These are phyloP conservation scores for Monodelphis domestica DNA, from an alignment of 2,797 vertebrate species.

Conservation along the genomic window DNA sequence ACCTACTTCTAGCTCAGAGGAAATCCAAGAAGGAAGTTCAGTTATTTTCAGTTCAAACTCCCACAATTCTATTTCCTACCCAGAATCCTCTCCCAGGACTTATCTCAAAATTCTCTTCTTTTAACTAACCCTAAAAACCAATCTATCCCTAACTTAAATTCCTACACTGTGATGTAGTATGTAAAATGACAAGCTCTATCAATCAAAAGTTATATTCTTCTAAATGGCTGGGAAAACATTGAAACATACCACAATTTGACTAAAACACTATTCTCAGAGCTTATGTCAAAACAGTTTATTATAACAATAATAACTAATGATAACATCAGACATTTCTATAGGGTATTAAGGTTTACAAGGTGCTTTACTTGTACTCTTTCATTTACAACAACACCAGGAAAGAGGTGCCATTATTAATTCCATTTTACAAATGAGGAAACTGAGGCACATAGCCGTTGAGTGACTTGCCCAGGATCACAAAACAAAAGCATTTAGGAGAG, in stretches of 20 bases:
- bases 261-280: neutral
- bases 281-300: neutral
- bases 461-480: neutral
- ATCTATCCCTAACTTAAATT: too few species aligned
- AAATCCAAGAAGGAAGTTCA: too few species aligned
- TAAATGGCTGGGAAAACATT: neutral
- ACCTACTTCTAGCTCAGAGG: too few species aligned
- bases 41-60: too few species aligned
- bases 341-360: neutral
- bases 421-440: neutral
- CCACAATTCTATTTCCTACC: too few species aligned
- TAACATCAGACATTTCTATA: neutral
- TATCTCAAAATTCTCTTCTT: too few species aligned
- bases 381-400: neutral
- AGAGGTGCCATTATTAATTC: neutral
- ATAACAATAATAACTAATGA: neutral
- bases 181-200: neutral
- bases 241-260: neutral
- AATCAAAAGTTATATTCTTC: neutral
- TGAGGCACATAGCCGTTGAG: neutral
- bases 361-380: neutral
- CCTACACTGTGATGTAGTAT: neutral
- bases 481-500: neutral
- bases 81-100: too few species aligned
- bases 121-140: too few species aligned